Conservation (phyloP, 2,113 vertebrate species). For the Cygnus atratus region DNA sequence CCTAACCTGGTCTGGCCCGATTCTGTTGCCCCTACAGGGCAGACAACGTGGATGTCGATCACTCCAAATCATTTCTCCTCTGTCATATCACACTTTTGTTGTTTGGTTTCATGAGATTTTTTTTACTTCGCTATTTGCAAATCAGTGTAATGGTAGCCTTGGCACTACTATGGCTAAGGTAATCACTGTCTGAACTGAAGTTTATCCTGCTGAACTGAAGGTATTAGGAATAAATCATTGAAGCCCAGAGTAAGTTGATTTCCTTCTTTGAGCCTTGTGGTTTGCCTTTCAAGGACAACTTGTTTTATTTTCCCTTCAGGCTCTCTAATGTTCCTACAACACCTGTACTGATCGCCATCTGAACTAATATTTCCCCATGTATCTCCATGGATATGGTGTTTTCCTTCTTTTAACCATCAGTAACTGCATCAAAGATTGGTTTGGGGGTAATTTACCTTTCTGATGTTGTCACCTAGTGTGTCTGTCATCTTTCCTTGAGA, state of each 20-base stretch:
- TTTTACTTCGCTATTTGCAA: background rate
- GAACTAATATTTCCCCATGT: background rate
- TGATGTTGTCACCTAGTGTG: rapidly evolving
- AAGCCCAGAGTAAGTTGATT: background rate
- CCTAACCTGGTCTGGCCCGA: background rate
- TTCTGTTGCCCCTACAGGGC: rapidly evolving
- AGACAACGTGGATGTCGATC: background rate
- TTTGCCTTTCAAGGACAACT: background rate
- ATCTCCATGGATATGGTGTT: background rate
- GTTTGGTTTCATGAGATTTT: background rate
- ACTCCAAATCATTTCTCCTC: background rate
- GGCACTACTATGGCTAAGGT: background rate
- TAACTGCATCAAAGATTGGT: background rate
- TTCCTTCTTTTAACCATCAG: background rate
- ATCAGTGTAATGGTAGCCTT: background rate
- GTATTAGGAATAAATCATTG: background rate
- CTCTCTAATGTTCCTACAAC: background rate
- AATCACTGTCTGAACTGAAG: background rate
- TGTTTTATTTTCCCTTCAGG: background rate
- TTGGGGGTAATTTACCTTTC: background rate
- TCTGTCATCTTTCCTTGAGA: background rate
- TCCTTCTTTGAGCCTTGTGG: background rate
- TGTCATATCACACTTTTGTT: background rate
- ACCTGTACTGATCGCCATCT: background rate
- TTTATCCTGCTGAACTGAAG: background rate